A percentile compares a stretch with the other conserved stretches of the same genome.
phyloP scores from a whole-genome alignment of 2,888 invertebrate species.

The Agriopis aurantiaria region DNA sequence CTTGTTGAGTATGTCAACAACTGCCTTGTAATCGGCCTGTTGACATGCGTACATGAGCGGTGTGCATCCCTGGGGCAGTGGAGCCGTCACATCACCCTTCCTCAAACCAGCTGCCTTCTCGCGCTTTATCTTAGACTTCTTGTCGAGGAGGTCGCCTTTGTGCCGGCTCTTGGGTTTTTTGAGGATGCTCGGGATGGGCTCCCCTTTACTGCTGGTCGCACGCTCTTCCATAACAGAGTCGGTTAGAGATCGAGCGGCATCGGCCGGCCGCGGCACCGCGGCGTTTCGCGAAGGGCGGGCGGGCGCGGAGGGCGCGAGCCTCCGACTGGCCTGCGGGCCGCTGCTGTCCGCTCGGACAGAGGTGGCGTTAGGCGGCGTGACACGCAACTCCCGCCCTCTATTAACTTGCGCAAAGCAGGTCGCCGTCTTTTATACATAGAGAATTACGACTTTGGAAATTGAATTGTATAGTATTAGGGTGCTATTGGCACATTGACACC shows the following conservation, averaged over 20 bases:
- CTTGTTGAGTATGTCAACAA: slow-evolving; percentile 90
- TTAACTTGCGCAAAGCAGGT: slow-evolving; percentile 76
- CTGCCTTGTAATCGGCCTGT: slow-evolving; percentile 92
- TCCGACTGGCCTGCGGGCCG: slow-evolving; percentile 69
- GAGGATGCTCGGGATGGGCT: slow-evolving; percentile 81
- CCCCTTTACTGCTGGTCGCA: slow-evolving; percentile 73
- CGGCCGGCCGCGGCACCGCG: slow-evolving; percentile 46
- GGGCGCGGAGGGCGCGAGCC: slow-evolving; percentile 82
- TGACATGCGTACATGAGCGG: slow-evolving; percentile 97
- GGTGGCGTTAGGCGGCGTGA: slow-evolving; percentile 64
- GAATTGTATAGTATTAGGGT: slow-evolving; percentile 38
- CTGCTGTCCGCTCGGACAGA: slow-evolving; percentile 73
- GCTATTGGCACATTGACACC: slow-evolving; percentile 51
- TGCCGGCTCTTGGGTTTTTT: slow-evolving; percentile 75
- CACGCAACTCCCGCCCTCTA: slow-evolving; percentile 61
- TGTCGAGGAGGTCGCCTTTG: slow-evolving; percentile 77
- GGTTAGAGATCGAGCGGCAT: slow-evolving; percentile 62
- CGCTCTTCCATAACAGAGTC: slow-evolving; percentile 80
- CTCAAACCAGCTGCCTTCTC: slow-evolving; percentile 74
- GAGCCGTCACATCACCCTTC: slow-evolving; percentile 71
- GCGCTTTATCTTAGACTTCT: slow-evolving; percentile 79
- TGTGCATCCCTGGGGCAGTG: slow-evolving; percentile 90
- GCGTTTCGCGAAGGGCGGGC: slow-evolving; percentile 69
- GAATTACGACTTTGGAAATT: slow-evolving; percentile 38
- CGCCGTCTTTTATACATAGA: slow-evolving; percentile 62